Base-by-base conservation (phyloP, 2,888 invertebrate genomes). In the Sminthurides aquaticus region DNA sequence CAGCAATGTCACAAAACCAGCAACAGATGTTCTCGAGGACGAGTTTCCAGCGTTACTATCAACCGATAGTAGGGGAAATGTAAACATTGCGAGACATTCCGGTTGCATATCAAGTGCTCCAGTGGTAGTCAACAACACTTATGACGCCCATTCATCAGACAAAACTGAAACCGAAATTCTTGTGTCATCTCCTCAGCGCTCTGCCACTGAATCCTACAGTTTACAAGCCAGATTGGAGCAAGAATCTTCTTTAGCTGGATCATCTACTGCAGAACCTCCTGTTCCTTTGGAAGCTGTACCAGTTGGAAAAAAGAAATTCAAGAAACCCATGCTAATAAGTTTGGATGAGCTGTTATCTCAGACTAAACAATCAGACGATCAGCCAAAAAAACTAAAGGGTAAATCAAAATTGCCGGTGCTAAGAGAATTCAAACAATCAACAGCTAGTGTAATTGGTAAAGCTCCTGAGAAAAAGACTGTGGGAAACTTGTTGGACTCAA, bases 401-500 rank as follows among this genome's bases (percentile, higher is more conserved):
- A 22, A 20, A 15, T 52, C 52, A 8, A 52, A 57, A 57, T n/a
- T 18, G n/a, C 22, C 60, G 54, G 29, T 5, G 22, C n/a, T n/a
- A n/a, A n/a, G n/a, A n/a, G n/a, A n/a, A 20, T 1, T 49, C 1
- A 26, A 29, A 20, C 26, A 56, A 11, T 26, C n/a, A 11, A n/a
- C 43, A 18, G 52, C 27, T n/a, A 3, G 22, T 18, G 28, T 22
- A 20, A 57, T 48, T 15, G 27, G 24, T 27, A 29, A 56, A 11
- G 68, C 64, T 34, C 60, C 63, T 22, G 29, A 52, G 18, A 67
- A 68, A 49, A 28, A 65, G 2, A 72, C 74, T 25, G 22, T 65
- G 5, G 74, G 74, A 62, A 74, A 74, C 65, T 60, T 62, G 3
- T 34, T 74, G 20, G 74, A 74, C 49, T 68, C 72, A 11, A 72